phyloP scores from a whole-genome alignment of 2,888 invertebrate species.

The Alloscopus bannaensis region DNA sequence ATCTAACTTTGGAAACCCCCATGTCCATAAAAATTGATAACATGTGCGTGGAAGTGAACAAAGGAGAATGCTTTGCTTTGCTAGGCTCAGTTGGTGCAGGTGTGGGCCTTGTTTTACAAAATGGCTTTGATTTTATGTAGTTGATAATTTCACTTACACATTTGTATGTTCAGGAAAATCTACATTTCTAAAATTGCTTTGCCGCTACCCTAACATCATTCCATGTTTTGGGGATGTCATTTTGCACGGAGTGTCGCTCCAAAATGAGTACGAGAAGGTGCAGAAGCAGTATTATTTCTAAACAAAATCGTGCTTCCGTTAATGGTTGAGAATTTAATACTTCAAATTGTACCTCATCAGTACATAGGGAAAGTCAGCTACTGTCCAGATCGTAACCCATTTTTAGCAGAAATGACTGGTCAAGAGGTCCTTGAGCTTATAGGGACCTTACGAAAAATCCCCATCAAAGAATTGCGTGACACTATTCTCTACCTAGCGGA shows the following conservation, averaged over 20 bases:
- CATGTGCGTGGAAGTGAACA: constrained; percentile 42
- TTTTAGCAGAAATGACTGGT: constrained; percentile 86
- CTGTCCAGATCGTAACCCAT: constrained; percentile 91
- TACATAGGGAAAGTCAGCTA: constrained; percentile 81
- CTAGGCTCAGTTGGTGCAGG: constrained; percentile 44
- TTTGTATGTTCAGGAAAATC: constrained; percentile 39
- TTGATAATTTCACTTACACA: no score
- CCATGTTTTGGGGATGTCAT: constrained; percentile 51
- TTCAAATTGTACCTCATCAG: constrained; percentile 21
- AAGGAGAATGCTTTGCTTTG: constrained; percentile 59
- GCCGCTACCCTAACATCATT: constrained; percentile 7
- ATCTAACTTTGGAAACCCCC: constrained; percentile 50
- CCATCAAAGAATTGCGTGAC: constrained; percentile 74
- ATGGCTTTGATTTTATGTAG: no score
- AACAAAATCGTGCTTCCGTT: no score
- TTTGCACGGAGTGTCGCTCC: constrained; percentile 22
- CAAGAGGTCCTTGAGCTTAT: constrained; percentile 84
- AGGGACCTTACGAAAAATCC: constrained; percentile 84
- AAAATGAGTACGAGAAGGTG: constrained; percentile 40
- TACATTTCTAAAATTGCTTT: constrained; percentile 30
- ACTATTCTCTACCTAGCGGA: constrained; percentile 13
- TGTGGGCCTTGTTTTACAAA: no score
- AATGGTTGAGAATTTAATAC: no score
- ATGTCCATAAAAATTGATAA: constrained; percentile 25
- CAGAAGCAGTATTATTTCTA: no score